Percentiles rank a stretch among this genome's conserved stretches.
These are phyloP conservation scores for Pycnomerus fuliginosus DNA, from an alignment of 2,888 invertebrate species.

Conservation along the genomic window DNA sequence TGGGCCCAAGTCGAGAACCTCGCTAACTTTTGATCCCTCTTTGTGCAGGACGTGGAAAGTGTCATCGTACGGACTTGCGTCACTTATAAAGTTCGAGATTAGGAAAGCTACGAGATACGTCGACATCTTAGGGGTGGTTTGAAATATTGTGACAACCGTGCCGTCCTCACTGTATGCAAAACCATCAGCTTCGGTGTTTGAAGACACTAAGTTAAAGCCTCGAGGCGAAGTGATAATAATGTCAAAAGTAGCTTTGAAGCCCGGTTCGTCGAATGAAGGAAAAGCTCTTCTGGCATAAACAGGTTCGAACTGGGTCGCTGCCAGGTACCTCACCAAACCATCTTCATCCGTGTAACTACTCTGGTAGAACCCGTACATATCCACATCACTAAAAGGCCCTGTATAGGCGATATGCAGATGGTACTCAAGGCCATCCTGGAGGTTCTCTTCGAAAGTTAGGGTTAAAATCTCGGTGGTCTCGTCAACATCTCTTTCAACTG, in stretches of 20 bases:
- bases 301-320: constrained; percentile 67
- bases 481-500: too few species aligned
- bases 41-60: too few species aligned
- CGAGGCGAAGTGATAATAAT: background rate
- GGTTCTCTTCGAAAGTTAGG: too few species aligned
- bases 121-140: constrained; percentile 1
- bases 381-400: too few species aligned
- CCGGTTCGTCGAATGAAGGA: constrained; percentile 74
- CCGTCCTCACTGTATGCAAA: too few species aligned
- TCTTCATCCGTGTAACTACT: constrained; percentile 27
- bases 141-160: too few species aligned
- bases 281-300: constrained; percentile 67
- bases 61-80: constrained; percentile 25
- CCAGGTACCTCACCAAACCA: constrained; percentile 52
- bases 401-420: too few species aligned
- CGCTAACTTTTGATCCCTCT: constrained; percentile 54
- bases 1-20: constrained; percentile 53
- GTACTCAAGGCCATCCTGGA: too few species aligned
- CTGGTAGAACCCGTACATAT: constrained; percentile 56
- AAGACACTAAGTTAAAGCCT: too few species aligned
- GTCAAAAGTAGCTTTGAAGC: constrained; percentile 63
- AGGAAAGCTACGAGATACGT: constrained; percentile 3
- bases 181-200: too few species aligned
- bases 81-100: background rate
- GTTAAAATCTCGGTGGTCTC: too few species aligned